Conservation (phyloP, 2,888 invertebrate species). For the Parnassius glacialis region DNA sequence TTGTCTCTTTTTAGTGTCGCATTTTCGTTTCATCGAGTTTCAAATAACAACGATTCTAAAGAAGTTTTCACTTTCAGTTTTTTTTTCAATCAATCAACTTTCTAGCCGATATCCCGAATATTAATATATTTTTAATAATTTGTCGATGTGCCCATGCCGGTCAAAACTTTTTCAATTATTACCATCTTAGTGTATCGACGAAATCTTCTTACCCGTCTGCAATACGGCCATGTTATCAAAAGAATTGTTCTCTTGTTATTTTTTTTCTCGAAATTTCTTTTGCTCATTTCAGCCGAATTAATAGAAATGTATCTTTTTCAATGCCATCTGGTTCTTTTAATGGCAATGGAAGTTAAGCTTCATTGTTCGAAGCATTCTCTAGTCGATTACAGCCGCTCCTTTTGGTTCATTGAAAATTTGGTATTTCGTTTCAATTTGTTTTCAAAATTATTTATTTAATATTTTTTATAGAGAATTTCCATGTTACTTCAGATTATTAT, state of each 20-base stretch:
- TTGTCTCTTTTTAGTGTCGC: too few species aligned
- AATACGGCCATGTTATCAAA: constrained; percentile 25
- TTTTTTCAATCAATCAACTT: too few species aligned
- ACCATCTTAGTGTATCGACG: constrained; percentile 1
- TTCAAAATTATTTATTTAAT: not conserved
- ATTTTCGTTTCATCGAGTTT: too few species aligned
- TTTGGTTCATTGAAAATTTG: constrained; percentile 11
- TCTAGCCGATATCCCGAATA: too few species aligned
- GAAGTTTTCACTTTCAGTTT: too few species aligned
- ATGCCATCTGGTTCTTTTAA: constrained; percentile 19
- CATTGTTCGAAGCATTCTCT: constrained; percentile 19
- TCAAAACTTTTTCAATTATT: too few species aligned
- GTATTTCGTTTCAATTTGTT: constrained; percentile 1
- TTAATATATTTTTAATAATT: too few species aligned
- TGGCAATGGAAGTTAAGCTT: constrained; percentile 17
- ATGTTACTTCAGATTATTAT: too few species aligned
- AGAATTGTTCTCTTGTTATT: constrained; percentile 23
- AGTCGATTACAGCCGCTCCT: constrained; percentile 14
- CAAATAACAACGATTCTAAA: too few species aligned
- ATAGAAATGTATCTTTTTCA: constrained; percentile 25
- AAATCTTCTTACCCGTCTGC: constrained; percentile 3
- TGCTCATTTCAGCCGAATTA: constrained; percentile 22
- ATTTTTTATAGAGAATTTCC: not conserved
- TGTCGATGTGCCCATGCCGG: too few species aligned
- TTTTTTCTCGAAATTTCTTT: constrained; percentile 22